These are phyloP conservation scores for Stomatorhinus walkeri DNA, from an alignment of 2,797 vertebrate genomes.

Conservation along the genomic window DNA sequence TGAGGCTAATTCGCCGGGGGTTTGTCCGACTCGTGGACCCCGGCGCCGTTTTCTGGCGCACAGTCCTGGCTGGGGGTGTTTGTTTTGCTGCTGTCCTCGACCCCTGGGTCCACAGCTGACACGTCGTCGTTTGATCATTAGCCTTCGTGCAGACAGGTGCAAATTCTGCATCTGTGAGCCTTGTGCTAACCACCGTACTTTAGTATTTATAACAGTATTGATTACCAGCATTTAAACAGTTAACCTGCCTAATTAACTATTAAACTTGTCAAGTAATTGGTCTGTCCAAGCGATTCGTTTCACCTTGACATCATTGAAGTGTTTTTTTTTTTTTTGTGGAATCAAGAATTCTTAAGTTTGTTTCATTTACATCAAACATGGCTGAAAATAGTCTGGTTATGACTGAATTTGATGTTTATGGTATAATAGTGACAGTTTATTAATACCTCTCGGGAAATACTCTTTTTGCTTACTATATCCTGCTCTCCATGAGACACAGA, in stretches of 20 bases:
- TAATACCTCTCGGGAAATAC: neutral
- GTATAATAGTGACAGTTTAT: neutral
- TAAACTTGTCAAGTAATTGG: neutral
- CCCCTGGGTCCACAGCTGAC: neutral
- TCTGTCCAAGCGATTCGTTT: neutral
- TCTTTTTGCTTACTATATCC: neutral
- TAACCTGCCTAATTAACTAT: constrained; percentile 7
- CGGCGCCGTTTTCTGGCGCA: neutral
- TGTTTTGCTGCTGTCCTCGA: constrained; percentile 6
- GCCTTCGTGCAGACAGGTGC: constrained; percentile 4
- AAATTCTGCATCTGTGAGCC: constrained; percentile 6
- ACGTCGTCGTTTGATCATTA: neutral
- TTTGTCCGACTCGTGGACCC: neutral
- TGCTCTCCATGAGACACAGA: neutral
- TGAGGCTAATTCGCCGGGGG: neutral
- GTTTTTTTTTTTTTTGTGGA: neutral
- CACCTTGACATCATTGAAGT: neutral
- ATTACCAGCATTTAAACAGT: neutral
- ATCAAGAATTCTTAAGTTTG: neutral
- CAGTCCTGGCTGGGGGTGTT: neutral
- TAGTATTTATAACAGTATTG: constrained; percentile 3
- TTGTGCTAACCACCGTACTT: neutral
- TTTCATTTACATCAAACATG: neutral
- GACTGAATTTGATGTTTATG: neutral
- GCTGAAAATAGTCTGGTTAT: neutral